Conservation (phyloP, 1,140 invertebrate species). For the Dryas iulia region DNA sequence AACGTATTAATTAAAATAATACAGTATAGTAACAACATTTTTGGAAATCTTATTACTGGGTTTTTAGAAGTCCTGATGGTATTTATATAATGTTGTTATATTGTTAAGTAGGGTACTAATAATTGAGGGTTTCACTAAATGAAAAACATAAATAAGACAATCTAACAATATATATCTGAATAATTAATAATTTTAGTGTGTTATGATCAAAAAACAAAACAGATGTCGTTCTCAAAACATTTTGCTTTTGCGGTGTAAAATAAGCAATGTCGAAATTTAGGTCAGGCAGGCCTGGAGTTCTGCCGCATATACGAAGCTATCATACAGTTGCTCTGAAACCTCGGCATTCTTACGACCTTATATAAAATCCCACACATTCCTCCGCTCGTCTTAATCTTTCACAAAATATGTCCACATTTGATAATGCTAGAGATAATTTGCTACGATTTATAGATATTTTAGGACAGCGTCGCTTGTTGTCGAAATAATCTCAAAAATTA, state of each 20-base stretch:
- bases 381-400: not conserved
- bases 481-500: too few species aligned
- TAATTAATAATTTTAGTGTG: not conserved
- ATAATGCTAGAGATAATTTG: not conserved
- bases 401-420: not conserved
- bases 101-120: not conserved
- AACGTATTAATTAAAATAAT: too few species aligned
- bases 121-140: not conserved
- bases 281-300: slow-evolving; percentile 10
- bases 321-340: slow-evolving; percentile 16
- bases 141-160: not conserved
- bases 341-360: slow-evolving; percentile 14
- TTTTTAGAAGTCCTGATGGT: too few species aligned
- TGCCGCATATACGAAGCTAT: slow-evolving; percentile 13
- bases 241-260: not conserved
- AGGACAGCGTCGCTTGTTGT: too few species aligned
- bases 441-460: not conserved
- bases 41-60: too few species aligned
- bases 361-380: not conserved
- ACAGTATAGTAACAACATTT: too few species aligned
- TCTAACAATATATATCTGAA: not conserved
- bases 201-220: not conserved
- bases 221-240: not conserved
- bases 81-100: not conserved
- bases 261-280: slow-evolving; percentile 19